These are phyloP conservation scores for Caretta caretta DNA, from an alignment of 2,113 vertebrate genomes.

Conservation along the genomic window DNA sequence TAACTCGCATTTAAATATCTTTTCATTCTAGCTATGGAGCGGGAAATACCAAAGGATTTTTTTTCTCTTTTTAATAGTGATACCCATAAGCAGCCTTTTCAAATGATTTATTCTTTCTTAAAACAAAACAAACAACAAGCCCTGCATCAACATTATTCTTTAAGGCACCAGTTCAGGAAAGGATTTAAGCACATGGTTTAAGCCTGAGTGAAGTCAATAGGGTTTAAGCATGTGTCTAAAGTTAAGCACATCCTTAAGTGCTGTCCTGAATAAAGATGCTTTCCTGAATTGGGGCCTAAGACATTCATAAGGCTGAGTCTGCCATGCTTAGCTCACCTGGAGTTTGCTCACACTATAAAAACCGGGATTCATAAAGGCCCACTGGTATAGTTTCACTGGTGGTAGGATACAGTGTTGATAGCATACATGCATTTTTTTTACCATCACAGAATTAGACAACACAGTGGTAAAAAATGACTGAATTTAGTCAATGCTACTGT, in stretches of 20 bases:
- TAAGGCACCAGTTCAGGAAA: not conserved
- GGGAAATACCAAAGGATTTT: not conserved
- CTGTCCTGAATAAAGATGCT: not conserved
- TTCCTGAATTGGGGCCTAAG: not conserved
- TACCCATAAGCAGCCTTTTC: not conserved
- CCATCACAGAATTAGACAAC: conserved; percentile 8
- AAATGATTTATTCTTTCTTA: conserved; percentile 6
- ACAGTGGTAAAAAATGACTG: conserved; percentile 9
- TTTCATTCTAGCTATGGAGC: conserved; percentile 15
- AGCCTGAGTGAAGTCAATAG: not conserved
- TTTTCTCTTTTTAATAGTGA: not conserved
- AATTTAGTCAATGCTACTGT: conserved; percentile 15
- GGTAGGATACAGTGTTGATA: not conserved
- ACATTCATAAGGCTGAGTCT: not conserved
- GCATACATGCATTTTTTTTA: not conserved
- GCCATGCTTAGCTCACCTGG: not conserved
- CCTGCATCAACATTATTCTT: not conserved
- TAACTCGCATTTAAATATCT: conserved; percentile 35
- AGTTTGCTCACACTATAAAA: not conserved
- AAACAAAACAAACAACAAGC: conserved; percentile 15
- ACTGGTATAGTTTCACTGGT: not conserved
- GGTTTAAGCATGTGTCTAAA: not conserved
- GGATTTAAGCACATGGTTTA: not conserved
- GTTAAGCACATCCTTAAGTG: not conserved
- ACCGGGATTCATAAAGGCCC: not conserved